Conservation (phyloP, 2,113 vertebrate genomes). For the Ursus arctos region DNA sequence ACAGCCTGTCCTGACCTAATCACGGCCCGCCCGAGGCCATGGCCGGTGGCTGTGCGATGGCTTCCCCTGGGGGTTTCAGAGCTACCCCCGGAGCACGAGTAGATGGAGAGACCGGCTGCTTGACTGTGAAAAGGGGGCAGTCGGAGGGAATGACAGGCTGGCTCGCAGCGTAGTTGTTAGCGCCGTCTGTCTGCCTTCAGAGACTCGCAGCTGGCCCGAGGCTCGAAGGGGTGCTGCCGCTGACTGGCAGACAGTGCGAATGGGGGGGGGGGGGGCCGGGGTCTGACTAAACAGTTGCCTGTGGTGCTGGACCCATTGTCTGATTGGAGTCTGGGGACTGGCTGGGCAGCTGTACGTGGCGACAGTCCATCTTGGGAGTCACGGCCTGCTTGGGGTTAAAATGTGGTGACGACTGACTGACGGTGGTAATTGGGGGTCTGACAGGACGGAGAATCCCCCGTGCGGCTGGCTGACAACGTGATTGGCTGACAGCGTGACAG, state of each 20-base stretch:
- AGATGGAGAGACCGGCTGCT: not conserved
- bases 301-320: not conserved
- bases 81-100: not conserved
- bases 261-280: not conserved
- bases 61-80: not conserved
- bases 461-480: conserved; percentile 39
- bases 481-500: conserved; percentile 68
- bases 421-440: conserved; percentile 46
- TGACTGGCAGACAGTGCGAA: not conserved
- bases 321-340: not conserved
- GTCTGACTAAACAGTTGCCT: not conserved
- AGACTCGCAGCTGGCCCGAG: not conserved
- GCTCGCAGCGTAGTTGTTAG: not conserved
- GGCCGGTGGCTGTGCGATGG: not conserved
- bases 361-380: not conserved
- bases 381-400: conserved; percentile 44
- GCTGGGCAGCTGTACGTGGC: not conserved
- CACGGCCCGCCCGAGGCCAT: not conserved
- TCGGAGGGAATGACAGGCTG: not conserved
- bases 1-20: conserved; percentile 7
- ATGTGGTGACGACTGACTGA: conserved; percentile 54
- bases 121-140: not conserved
- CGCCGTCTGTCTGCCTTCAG: not conserved
- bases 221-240: not conserved
- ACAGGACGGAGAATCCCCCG: conserved; percentile 12